phyloP scores from a whole-genome alignment of 1,140 invertebrate species.

The Homarus americanus region DNA sequence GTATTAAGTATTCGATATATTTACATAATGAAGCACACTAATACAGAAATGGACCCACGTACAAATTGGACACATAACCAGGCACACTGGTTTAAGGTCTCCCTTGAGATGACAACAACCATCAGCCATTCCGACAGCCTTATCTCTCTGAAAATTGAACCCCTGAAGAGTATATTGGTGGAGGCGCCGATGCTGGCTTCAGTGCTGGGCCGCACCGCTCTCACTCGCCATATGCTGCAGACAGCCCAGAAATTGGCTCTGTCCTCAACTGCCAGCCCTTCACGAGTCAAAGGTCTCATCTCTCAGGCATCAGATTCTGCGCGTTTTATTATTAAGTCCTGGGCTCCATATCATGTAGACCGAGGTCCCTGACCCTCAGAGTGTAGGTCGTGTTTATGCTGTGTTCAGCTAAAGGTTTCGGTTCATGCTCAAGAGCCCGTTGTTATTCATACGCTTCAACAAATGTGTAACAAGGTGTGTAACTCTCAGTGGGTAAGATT shows the following conservation, averaged over 20 bases:
- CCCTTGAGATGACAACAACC: neutral
- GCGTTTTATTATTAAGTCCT: no score
- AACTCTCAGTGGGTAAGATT: no score
- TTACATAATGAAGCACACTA: no score
- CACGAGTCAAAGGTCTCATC: neutral
- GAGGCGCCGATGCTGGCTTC: neutral
- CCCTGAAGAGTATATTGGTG: neutral
- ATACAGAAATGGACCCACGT: no score
- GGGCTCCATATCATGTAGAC: no score
- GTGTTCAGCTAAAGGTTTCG: no score
- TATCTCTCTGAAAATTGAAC: neutral
- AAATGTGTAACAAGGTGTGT: no score
- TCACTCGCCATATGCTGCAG: neutral
- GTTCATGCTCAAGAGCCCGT: no score
- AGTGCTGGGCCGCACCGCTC: neutral
- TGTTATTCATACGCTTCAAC: no score
- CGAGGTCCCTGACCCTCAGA: no score
- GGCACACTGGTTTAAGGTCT: neutral
- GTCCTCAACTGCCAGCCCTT: neutral
- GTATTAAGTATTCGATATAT: no score
- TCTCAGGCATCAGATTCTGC: neutral
- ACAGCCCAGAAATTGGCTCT: conserved; percentile 1
- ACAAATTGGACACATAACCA: neutral
- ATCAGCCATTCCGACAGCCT: neutral
- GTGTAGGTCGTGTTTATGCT: no score